Base-by-base conservation (phyloP, 2,797 vertebrate species). In the Danio aesculapii region DNA sequence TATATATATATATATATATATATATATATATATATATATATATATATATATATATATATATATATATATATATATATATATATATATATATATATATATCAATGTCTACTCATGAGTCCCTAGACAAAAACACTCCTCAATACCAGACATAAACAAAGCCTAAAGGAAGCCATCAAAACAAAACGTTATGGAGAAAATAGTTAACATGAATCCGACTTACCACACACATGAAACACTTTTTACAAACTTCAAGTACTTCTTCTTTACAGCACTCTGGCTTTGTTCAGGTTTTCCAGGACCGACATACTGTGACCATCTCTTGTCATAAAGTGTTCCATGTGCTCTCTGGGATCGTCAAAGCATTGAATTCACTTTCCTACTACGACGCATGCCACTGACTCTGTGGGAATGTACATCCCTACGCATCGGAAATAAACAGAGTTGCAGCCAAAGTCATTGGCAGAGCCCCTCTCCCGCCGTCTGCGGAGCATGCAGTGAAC, bases 401-500 rank as follows among this genome's bases (percentile, higher is more conserved):
- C 66, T 73, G 46, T 77, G 77, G 73, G 74, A 77, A 74, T 83
- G 81, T 78, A 89, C 77, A 79, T 85, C 77, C 86, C 85, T 72
- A 84, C 73, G 86, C 87, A 81, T 78, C 52, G 41, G 55, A 77
- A 78, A 79, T 77, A 83, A 82, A 86, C 86, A 85, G 76, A 87
- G 83, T 83, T 86, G 87, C 82, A 70, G 76, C 69, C 59, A 66
- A 84, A 86, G 30, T 81, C 58, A 74, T 75, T 39, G 81, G 79
- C 66, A 86, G 75, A 87, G 86, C 61, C 57, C 68, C 67, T 62
- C 67, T 68, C 68, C 12, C 62, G 53, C 49, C 61, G 49, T 71
- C 86, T 75, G 59, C 86, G 72, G 88, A 91, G 90, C 89, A 6
- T 89, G 76, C 85, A 92, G 90, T 82, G 88, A 11, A 53, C 50